Base-by-base conservation (phyloP, 2,888 invertebrate genomes). In the Adelphocoris suturalis region DNA sequence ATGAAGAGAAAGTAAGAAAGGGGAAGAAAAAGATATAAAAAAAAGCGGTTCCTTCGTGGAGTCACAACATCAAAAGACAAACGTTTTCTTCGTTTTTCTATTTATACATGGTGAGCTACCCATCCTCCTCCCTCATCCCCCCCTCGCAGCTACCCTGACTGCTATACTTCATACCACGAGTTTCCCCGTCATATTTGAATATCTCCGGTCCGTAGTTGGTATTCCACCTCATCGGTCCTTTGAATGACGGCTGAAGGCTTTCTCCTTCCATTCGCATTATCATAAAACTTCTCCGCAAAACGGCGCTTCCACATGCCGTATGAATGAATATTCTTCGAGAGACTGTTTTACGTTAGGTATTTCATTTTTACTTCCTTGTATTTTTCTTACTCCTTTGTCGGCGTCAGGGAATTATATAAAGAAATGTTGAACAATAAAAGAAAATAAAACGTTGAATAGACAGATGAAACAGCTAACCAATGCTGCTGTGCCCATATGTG, bases 231-330 rank as follows among this genome's bases (percentile, higher is more conserved):
- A 82, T 82, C 48, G 82, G 52, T 9, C 55, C 82, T 47, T 82
- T 52, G 82, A 82, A 82, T 52, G 82, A 82, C 80, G 80, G 46
- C 37, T 80, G 80, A 80, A 82, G 82, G n/a, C 82, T 52, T 82
- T 55, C 80, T 47, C 47, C 47, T 46, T 48, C 19, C 82, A 55
- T 82, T 52, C 52, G 52, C 52, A 82, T 82, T 82, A 82, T 82
- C 82, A 82, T 82, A 82, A 82, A 82, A 82, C 16, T 23, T 16
- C 52, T 28, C 28, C 28, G 27, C 9, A 14, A 28, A 78, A 80
- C 80, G 80, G 46, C 37, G 3, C 80, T 11, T 48, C 80, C n/a
- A 5, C 46, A 80, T 47, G 37, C 28, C 80, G 80, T 80, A 80
- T 46, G 46, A 80, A 80, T 48, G 47, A 80, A 47, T 80, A 80